Percentiles rank a stretch among this genome's conserved stretches.
Evolutionary conservation across 1,140 invertebrate genomes (phyloP).

Genomic region (Diorhabda elongata): DNA sequence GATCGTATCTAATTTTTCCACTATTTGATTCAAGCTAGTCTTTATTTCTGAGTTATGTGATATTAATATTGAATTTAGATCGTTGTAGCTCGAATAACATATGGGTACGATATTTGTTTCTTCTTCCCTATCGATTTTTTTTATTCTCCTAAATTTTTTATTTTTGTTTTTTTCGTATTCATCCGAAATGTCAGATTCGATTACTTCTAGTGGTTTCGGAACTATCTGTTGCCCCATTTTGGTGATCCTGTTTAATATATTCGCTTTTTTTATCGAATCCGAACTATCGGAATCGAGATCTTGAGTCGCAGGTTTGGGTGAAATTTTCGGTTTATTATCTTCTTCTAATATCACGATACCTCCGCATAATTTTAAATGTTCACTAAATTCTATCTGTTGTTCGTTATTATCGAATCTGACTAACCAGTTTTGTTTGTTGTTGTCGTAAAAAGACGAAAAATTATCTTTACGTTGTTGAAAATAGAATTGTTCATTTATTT

Average conservation of each 20-base stretch:
- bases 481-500: slow-evolving; percentile 20
- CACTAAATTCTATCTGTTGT: slow-evolving; percentile 26
- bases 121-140: not conserved
- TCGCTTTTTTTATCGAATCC: slow-evolving; percentile 21
- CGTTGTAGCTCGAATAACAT: slow-evolving; percentile 17
- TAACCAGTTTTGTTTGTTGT: slow-evolving; percentile 28
- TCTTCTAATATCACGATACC: slow-evolving; percentile 14
- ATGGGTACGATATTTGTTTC: slow-evolving; percentile 8
- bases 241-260: slow-evolving; percentile 39
- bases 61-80: slow-evolving; percentile 2
- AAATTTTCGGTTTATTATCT: slow-evolving; percentile 10
- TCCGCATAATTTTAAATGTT: slow-evolving; percentile 24
- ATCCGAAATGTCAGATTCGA: slow-evolving; percentile 8
- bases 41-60: slow-evolving; percentile 38
- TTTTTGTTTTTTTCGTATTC: not conserved
- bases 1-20: slow-evolving; percentile 33
- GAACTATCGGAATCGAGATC: slow-evolving; percentile 17
- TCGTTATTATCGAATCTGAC: slow-evolving; percentile 28
- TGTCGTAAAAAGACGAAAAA: slow-evolving; percentile 32
- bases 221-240: slow-evolving; percentile 40
- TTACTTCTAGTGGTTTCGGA: slow-evolving; percentile 9
- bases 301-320: slow-evolving; percentile 11
- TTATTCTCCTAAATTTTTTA: slow-evolving; percentile 9
- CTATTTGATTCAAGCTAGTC: slow-evolving; percentile 34
- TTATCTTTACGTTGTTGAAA: slow-evolving; percentile 28